A percentile compares a stretch with the other conserved stretches of the same genome.
These are phyloP conservation scores for Falco biarmicus DNA, from an alignment of 2,797 vertebrate species.

Conservation along the genomic window DNA sequence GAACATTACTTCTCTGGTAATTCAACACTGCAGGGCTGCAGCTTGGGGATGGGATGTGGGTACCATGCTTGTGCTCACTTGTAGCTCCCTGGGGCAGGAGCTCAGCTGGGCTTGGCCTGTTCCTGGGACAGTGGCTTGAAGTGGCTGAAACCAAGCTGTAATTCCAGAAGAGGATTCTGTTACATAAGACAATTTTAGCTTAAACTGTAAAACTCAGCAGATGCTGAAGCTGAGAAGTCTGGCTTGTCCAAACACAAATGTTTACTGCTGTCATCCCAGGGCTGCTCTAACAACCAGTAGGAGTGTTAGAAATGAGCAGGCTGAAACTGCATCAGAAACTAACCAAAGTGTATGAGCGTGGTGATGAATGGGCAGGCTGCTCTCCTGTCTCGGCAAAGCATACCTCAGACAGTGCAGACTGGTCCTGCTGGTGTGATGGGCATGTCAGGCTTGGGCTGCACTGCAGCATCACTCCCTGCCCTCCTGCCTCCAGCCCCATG, in stretches of 20 bases:
- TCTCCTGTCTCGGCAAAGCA: background rate
- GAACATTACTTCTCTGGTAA: background rate
- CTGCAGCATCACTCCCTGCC: background rate
- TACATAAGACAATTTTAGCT: background rate
- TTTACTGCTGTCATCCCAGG: background rate
- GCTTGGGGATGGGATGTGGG: background rate
- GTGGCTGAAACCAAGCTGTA: background rate
- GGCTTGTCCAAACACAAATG: background rate
- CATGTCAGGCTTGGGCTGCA: background rate
- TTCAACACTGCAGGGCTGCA: fast-evolving
- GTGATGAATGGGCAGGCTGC: background rate
- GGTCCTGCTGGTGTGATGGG: background rate
- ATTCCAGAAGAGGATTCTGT: background rate
- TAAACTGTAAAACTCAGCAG: background rate
- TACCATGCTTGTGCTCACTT: background rate
- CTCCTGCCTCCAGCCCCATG: background rate
- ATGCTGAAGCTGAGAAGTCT: background rate
- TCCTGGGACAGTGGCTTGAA: background rate
- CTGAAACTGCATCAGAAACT: background rate
- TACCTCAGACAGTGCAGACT: background rate
- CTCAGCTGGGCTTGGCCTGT: background rate
- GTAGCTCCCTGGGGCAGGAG: background rate
- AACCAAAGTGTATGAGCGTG: background rate
- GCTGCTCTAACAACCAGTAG: background rate
- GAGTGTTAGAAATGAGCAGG: background rate